These are phyloP conservation scores for Triops cancriformis DNA, from an alignment of 1,140 invertebrate species.

Conservation along the genomic window DNA sequence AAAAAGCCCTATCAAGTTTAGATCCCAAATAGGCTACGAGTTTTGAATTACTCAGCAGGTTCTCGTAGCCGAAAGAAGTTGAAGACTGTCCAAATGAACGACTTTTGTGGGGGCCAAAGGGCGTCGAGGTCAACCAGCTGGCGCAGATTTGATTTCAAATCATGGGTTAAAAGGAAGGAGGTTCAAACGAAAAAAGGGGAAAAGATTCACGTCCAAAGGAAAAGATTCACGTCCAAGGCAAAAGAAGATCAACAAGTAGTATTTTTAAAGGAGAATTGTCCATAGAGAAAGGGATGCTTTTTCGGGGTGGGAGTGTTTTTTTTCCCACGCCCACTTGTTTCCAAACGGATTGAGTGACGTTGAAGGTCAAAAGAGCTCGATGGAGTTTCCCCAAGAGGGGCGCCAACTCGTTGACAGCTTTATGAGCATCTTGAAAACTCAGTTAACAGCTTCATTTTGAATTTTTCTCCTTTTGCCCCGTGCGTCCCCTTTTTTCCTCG, in stretches of 20 bases:
- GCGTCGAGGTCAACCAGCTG: conserved; percentile 5
- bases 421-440: neutral
- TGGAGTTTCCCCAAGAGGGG: conserved; percentile 2
- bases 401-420: neutral
- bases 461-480: neutral
- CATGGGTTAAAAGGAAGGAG: neutral
- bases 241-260: neutral
- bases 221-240: neutral
- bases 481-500: conserved; percentile 14
- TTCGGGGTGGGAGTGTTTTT: neutral
- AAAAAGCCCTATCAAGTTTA: too few species aligned
- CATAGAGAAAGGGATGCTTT: neutral
- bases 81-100: neutral
- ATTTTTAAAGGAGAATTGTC: neutral
- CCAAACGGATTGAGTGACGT: neutral
- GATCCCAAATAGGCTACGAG: neutral
- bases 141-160: conserved; percentile 5
- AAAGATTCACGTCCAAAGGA: neutral
- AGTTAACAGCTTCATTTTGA: neutral
- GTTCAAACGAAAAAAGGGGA: neutral
- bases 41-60: conserved; percentile 6
- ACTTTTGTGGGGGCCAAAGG: neutral
- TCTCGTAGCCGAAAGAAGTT: neutral
- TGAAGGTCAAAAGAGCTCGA: neutral
- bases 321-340: conserved; percentile 12